Evolutionary conservation across 2,888 invertebrate species (phyloP).

Genomic region (Lasioglossum vierecki): DNA sequence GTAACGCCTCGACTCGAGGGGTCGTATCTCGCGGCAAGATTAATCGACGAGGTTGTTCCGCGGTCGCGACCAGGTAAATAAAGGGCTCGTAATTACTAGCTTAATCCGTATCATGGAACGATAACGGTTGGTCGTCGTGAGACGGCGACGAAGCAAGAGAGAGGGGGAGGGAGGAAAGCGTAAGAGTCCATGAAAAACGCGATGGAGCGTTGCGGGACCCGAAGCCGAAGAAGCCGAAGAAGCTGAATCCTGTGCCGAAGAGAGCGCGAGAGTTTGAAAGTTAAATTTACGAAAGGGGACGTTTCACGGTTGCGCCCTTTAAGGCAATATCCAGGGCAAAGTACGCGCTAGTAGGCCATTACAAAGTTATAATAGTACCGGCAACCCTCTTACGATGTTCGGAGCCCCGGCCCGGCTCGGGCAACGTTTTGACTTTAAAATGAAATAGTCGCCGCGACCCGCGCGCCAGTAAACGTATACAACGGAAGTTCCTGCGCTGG

Average conservation of each 20-base stretch:
- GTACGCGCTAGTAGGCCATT: slow-evolving; percentile 66
- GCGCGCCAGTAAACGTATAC: slow-evolving; percentile 40
- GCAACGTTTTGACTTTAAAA: slow-evolving; percentile 65
- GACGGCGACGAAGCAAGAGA: background rate
- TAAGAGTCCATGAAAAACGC: slow-evolving; percentile 33
- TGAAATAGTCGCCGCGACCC: slow-evolving; percentile 56
- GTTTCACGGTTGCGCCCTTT: slow-evolving; percentile 54
- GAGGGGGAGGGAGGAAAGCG: background rate
- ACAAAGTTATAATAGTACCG: slow-evolving; percentile 67
- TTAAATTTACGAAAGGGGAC: slow-evolving; percentile 55
- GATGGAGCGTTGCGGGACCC: slow-evolving; percentile 8
- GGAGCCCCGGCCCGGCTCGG: slow-evolving; percentile 10
- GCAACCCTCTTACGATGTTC: slow-evolving; percentile 60
- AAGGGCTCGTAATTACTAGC: slow-evolving; percentile 20
- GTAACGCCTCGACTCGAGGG: slow-evolving; percentile 29
- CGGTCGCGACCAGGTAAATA: slow-evolving; percentile 24
- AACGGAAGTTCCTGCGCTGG: slow-evolving; percentile 41
- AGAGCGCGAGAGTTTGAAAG: slow-evolving; percentile 46
- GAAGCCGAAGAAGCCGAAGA: background rate
- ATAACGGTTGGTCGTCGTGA: background rate
- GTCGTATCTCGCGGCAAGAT: slow-evolving; percentile 34
- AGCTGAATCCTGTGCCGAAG: slow-evolving; percentile 8
- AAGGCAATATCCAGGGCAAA: slow-evolving; percentile 65
- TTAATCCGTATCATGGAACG: slow-evolving; percentile 33
- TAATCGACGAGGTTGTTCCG: slow-evolving; percentile 33